These are phyloP conservation scores for Syngnathus rostellatus DNA, from an alignment of 2,797 vertebrate species.

Conservation along the genomic window DNA sequence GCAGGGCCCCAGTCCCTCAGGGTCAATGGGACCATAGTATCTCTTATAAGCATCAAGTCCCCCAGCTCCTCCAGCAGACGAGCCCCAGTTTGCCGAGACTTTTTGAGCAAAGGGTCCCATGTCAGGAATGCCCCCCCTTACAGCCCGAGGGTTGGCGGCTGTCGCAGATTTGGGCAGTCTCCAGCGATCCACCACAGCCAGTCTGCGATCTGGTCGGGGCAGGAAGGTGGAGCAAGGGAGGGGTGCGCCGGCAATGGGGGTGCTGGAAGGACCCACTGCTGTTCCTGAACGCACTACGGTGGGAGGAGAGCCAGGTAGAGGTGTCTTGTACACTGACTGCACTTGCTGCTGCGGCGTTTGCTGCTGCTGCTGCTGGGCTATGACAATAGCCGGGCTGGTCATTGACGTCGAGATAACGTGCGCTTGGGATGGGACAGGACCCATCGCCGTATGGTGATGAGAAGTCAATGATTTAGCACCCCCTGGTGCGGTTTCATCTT, in stretches of 20 bases:
- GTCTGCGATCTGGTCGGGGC: conserved; percentile 75
- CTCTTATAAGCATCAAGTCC: conserved; percentile 86
- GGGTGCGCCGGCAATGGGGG: conserved; percentile 73
- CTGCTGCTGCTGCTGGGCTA: conserved; percentile 65
- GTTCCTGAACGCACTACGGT: conserved; percentile 69
- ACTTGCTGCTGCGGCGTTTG: conserved; percentile 63
- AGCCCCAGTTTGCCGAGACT: conserved; percentile 68
- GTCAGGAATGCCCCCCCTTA: conserved; percentile 60
- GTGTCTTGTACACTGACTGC: conserved; percentile 73
- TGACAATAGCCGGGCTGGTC: conserved; percentile 60
- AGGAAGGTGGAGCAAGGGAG: conserved; percentile 79
- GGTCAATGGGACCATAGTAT: conserved; percentile 91
- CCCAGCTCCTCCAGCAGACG: conserved; percentile 62
- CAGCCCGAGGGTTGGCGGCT: conserved; percentile 64
- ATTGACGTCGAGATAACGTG: conserved; percentile 65
- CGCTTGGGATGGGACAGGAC: conserved; percentile 62
- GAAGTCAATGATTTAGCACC: conserved; percentile 63
- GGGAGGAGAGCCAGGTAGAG: conserved; percentile 73
- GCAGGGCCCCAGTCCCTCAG: conserved; percentile 81
- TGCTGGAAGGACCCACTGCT: conserved; percentile 71
- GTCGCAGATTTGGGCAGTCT: conserved; percentile 71
- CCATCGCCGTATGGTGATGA: conserved; percentile 69
- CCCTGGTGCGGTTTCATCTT: conserved; percentile 73
- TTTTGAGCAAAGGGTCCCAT: conserved; percentile 72
- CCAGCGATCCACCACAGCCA: conserved; percentile 82